Evolutionary conservation across 1,140 invertebrate species (phyloP), one percentile per base, ranked within the genome.

Genomic region (Uloborus diversus): DNA sequence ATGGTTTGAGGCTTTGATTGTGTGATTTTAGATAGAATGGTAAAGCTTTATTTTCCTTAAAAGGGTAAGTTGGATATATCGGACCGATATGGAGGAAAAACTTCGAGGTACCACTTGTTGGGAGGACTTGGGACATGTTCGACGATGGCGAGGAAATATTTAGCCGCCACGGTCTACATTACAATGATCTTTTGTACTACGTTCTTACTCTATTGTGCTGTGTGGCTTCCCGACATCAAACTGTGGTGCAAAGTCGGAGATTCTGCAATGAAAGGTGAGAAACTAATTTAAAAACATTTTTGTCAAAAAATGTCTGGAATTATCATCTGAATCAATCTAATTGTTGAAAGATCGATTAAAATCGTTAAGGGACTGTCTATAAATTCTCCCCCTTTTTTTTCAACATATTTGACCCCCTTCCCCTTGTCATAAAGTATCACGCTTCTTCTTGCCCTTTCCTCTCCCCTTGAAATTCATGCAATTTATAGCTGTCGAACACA

Each of bases 231-330:
- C 1, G 73, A 78, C 20, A 14, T 66, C 30, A 33, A 28, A n/a
- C 7, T 65, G 0, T 78, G 73, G 73, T 56, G 73, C 73, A 65
- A 56, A 20, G 4, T 66, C 4, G 62, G 61, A 3, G 73, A 65
- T 4, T n/a, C 5, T 1, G 28, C 53, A 0, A 23, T n/a, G 2
- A 78, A 66, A 56, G 62, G 73, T 66, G 56, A 64, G 59, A 17
- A 11, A 37, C 2, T n/a, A 4, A 2, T 37, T 20, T 17, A n/a
- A n/a, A n/a, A n/a, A n/a, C n/a, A n/a, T n/a, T n/a, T n/a, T n/a
- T n/a, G n/a, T n/a, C n/a, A n/a, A n/a, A n/a, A n/a, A n/a, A n/a
- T n/a, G n/a, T n/a, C n/a, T n/a, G n/a, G n/a, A n/a, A n/a, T n/a
- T n/a, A n/a, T n/a, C n/a, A n/a, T n/a, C n/a, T n/a, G n/a, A n/a